Evolutionary conservation across 2,888 invertebrate species (phyloP).

Genomic region (Napeogenes sylphis): DNA sequence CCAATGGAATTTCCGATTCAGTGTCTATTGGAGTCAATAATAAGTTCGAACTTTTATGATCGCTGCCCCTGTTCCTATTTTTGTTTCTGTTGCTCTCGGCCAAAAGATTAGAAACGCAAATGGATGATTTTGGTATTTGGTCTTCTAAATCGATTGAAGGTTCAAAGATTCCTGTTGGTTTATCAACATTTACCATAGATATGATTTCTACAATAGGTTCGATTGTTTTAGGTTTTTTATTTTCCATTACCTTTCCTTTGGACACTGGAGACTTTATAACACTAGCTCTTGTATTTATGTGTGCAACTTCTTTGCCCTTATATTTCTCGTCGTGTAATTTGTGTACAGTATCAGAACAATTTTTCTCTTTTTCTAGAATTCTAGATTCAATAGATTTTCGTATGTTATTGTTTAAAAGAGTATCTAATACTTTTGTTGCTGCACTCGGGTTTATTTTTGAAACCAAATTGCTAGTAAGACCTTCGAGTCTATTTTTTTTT

Average conservation of each 20-base stretch:
- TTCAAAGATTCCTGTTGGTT: slow-evolving; percentile 84
- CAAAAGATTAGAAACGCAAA: slow-evolving; percentile 62
- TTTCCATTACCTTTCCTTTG: slow-evolving; percentile 68
- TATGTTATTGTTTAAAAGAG: slow-evolving; percentile 70
- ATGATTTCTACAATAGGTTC: slow-evolving; percentile 49
- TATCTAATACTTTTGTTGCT: slow-evolving; percentile 73
- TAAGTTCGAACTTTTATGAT: slow-evolving; percentile 45
- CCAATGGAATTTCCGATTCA: slow-evolving; percentile 65
- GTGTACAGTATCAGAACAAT: slow-evolving; percentile 41
- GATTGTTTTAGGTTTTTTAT: slow-evolving; percentile 60
- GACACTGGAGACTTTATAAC: slow-evolving; percentile 78
- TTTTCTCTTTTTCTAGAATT: slow-evolving; percentile 69
- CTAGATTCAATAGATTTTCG: slow-evolving; percentile 72
- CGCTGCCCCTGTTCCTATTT: slow-evolving; percentile 49
- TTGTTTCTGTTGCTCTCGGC: slow-evolving; percentile 64
- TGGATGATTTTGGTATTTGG: slow-evolving; percentile 79
- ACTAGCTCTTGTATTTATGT: slow-evolving; percentile 73
- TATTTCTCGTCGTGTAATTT: slow-evolving; percentile 55
- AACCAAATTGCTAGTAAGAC: slow-evolving; percentile 77
- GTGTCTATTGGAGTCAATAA: slow-evolving; percentile 58
- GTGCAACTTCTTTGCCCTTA: slow-evolving; percentile 57
- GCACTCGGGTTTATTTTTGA: slow-evolving; percentile 79
- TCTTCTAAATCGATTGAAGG: slow-evolving; percentile 82
- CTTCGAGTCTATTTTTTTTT: slow-evolving; percentile 81
- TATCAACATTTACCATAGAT: slow-evolving; percentile 66